These are phyloP conservation scores for Catamblyrhynchus diadema DNA, from an alignment of 2,797 vertebrate species.

Conservation along the genomic window DNA sequence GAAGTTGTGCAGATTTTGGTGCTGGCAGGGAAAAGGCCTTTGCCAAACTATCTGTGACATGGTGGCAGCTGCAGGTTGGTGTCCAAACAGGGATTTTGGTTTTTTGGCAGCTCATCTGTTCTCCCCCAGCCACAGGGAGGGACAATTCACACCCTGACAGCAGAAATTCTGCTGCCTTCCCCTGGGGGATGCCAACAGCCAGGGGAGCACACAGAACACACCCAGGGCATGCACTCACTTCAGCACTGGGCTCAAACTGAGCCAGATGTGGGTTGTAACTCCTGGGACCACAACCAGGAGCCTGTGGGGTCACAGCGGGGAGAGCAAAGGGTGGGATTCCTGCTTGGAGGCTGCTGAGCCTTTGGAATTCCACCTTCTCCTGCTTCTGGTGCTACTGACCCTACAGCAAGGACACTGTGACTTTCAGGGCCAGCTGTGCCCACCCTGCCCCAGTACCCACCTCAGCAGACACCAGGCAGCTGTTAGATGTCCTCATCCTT, in stretches of 20 bases:
- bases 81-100: not conserved
- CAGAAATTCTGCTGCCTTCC: not conserved
- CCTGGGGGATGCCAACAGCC: not conserved
- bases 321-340: not conserved
- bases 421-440: not conserved
- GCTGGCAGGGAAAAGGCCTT: not conserved
- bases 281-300: not conserved
- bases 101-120: not conserved
- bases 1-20: fast-evolving
- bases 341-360: not conserved
- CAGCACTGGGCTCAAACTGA: fast-evolving
- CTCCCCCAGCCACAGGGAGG: not conserved
- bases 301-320: not conserved
- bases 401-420: not conserved
- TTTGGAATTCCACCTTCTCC: not conserved
- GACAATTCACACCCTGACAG: not conserved
- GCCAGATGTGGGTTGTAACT: not conserved
- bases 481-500: conserved; percentile 18
- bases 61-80: not conserved
- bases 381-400: fast-evolving
- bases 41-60: not conserved
- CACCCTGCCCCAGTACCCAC: not conserved
- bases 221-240: fast-evolving
- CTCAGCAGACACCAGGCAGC: not conserved
- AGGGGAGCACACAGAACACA: not conserved